Conservation (phyloP, 1,140 invertebrate genomes). For the Stegodyphus mimosarum region DNA sequence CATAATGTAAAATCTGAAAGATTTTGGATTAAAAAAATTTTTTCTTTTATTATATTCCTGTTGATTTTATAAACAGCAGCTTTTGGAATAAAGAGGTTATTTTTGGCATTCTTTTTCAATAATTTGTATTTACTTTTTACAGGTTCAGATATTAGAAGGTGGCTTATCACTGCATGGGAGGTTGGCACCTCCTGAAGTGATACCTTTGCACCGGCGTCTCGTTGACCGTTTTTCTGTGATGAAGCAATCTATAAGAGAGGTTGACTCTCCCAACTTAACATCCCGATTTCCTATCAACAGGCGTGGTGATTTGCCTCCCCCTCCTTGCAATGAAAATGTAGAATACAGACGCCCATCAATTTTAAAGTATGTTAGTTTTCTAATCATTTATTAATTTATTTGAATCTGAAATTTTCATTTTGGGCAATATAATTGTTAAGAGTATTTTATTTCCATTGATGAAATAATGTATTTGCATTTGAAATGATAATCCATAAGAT, state of each 20-base stretch:
- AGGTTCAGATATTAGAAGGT: constrained; percentile 78
- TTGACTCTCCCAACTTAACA: constrained; percentile 55
- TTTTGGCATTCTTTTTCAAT: neutral
- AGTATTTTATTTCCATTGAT: neutral
- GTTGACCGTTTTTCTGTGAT: constrained; percentile 86
- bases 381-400: neutral
- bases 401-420: neutral
- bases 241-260: constrained; percentile 50
- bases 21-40: too few relatives aligned
- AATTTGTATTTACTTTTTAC: constrained; percentile 1
- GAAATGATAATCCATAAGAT: too few relatives aligned
- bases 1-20: too few relatives aligned
- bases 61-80: too few relatives aligned
- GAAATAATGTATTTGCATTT: too few relatives aligned
- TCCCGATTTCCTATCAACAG: constrained; percentile 58
- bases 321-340: constrained; percentile 59
- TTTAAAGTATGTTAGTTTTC: constrained; percentile 74
- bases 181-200: constrained; percentile 82
- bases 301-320: constrained; percentile 61
- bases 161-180: constrained; percentile 84
- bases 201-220: constrained; percentile 86
- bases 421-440: neutral
- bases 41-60: too few relatives aligned
- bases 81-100: too few relatives aligned
- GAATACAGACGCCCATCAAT: constrained; percentile 72